phyloP scores from a whole-genome alignment of 2,113 vertebrate species.

The Plotosus lineatus region DNA sequence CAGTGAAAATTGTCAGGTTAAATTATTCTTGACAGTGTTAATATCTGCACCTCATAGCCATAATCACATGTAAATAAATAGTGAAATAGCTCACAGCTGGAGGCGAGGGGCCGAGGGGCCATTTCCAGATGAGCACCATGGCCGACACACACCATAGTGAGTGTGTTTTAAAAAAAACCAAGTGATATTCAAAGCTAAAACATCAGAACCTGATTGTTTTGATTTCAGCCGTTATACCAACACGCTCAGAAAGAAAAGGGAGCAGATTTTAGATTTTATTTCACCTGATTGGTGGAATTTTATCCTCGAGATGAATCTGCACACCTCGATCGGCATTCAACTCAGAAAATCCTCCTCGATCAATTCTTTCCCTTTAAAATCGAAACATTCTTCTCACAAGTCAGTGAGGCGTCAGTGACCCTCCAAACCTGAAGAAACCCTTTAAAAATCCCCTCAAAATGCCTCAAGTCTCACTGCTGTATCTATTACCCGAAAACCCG shows the following conservation, averaged over 20 bases:
- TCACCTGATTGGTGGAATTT: neutral
- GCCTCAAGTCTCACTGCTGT: too few species aligned
- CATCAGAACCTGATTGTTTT: neutral
- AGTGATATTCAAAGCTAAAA: neutral
- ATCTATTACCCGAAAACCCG: too few species aligned
- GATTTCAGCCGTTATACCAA: neutral
- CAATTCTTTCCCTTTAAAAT: too few species aligned
- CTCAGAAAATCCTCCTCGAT: too few species aligned
- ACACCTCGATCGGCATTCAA: too few species aligned
- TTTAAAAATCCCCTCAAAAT: too few species aligned
- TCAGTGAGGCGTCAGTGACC: too few species aligned
- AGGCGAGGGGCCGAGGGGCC: constrained; percentile 77
- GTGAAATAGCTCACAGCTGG: constrained; percentile 99
- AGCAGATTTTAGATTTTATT: neutral
- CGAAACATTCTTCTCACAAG: too few species aligned
- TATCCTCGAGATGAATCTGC: too few species aligned
- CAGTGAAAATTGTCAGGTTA: constrained; percentile 99
- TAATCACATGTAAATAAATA: constrained; percentile 99
- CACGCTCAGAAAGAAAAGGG: neutral
- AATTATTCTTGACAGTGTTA: constrained; percentile 99
- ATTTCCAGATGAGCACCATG: constrained; percentile 86
- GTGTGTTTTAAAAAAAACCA: neutral
- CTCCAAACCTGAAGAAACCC: too few species aligned
- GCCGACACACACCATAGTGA: constrained; percentile 35
- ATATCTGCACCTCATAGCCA: constrained; percentile 99